phyloP scores from a whole-genome alignment of 2,113 vertebrate genomes.

The Sapayoa aenigma region DNA sequence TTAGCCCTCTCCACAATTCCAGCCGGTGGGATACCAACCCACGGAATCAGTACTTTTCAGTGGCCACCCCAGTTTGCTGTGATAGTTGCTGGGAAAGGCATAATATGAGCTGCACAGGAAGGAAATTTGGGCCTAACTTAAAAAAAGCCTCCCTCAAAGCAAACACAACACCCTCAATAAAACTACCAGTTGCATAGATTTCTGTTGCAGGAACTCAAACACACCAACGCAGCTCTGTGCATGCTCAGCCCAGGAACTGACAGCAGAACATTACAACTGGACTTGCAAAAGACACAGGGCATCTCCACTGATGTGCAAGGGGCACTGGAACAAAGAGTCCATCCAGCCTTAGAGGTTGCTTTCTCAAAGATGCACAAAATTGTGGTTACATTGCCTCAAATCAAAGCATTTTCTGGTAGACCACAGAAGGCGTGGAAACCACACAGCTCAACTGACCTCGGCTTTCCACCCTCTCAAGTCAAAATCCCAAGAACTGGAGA shows the following conservation, averaged over 20 bases:
- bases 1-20: background rate
- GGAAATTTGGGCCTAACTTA: background rate
- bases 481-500: background rate
- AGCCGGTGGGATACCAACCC: rapidly evolving
- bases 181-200: background rate
- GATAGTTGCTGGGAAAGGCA: background rate
- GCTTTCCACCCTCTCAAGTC: rapidly evolving
- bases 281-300: background rate
- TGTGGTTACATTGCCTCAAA: background rate
- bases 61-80: background rate
- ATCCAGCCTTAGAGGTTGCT: background rate
- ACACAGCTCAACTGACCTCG: rapidly evolving
- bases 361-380: background rate
- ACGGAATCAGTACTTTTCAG: rapidly evolving
- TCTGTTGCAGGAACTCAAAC: background rate
- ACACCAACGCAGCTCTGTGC: rapidly evolving
- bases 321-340: too few species aligned
- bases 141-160: background rate
- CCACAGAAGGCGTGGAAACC: background rate
- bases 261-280: background rate
- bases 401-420: background rate
- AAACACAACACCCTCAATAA: background rate
- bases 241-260: background rate
- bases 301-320: rapidly evolving
- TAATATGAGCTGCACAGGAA: background rate